These are phyloP conservation scores for Nesogale talazaci DNA, from an alignment of 2,113 vertebrate species.

Conservation along the genomic window DNA sequence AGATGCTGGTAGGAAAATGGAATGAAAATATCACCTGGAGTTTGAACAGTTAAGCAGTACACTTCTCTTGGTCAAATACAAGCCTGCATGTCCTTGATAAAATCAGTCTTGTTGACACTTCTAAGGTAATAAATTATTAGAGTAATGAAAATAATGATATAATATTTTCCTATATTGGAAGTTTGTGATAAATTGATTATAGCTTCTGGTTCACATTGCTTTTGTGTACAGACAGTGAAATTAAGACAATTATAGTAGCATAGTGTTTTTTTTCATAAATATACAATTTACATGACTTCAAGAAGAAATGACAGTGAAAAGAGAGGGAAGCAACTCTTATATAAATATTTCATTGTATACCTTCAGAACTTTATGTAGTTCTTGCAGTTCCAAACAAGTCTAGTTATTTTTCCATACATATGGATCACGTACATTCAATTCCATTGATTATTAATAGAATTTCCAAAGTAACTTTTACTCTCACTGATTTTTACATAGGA, in stretches of 20 bases:
- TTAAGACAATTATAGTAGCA: slow-evolving; percentile 44
- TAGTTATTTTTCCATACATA: not conserved
- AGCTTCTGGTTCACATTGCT: not conserved
- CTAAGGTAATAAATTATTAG: not conserved
- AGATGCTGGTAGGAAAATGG: slow-evolving; percentile 11
- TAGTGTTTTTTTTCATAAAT: slow-evolving; percentile 29
- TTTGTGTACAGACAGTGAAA: not conserved
- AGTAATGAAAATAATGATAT: slow-evolving; percentile 13
- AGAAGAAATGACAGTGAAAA: not conserved
- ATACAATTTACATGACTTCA: not conserved
- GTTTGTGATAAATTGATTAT: not conserved
- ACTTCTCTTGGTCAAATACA: slow-evolving; percentile 27
- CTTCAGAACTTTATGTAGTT: not conserved
- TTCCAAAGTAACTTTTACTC: slow-evolving; percentile 14
- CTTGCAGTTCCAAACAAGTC: not conserved
- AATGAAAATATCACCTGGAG: slow-evolving; percentile 25
- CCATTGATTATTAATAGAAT: not conserved
- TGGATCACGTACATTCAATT: not conserved
- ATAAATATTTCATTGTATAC: not conserved
- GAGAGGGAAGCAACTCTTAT: not conserved
- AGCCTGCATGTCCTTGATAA: not conserved
- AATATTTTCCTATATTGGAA: not conserved
- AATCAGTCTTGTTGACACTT: not conserved
- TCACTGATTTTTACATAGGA: slow-evolving; percentile 27
- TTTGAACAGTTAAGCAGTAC: not conserved